phyloP scores from a whole-genome alignment of 2,888 invertebrate genomes.

The Anthrax anthrax region DNA sequence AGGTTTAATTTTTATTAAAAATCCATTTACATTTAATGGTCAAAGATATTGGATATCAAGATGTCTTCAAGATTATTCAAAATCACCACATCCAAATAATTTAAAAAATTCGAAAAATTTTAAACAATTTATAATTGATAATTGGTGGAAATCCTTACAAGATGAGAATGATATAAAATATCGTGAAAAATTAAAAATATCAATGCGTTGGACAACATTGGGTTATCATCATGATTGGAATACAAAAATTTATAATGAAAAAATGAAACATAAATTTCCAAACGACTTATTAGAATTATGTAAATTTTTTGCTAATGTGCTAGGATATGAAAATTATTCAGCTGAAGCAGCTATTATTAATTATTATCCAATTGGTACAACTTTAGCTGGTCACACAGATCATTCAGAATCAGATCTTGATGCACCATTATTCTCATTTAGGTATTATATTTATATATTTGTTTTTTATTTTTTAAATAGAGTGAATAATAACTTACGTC shows the following conservation, averaged over 20 bases:
- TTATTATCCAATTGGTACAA: slow-evolving; percentile 87
- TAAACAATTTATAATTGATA: slow-evolving; percentile 27
- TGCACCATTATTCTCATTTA: slow-evolving; percentile 84
- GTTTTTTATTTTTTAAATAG: neutral
- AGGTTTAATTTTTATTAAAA: slow-evolving; percentile 66
- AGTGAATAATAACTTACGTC: too few relatives aligned
- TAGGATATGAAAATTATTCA: slow-evolving; percentile 46
- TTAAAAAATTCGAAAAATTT: slow-evolving; percentile 20
- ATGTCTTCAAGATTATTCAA: slow-evolving; percentile 63
- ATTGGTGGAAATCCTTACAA: slow-evolving; percentile 47
- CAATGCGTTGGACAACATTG: slow-evolving; percentile 82
- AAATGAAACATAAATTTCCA: slow-evolving; percentile 54
- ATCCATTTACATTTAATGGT: slow-evolving; percentile 65
- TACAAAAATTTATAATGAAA: slow-evolving; percentile 72
- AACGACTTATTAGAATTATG: slow-evolving; percentile 52
- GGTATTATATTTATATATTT: slow-evolving; percentile 36
- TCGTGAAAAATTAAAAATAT: slow-evolving; percentile 26
- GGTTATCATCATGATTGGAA: slow-evolving; percentile 99
- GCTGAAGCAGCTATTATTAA: slow-evolving; percentile 94
- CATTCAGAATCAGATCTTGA: slow-evolving; percentile 74
- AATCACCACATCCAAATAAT: slow-evolving; percentile 42
- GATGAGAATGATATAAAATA: slow-evolving; percentile 13
- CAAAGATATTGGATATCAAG: slow-evolving; percentile 73
- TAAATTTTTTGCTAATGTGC: slow-evolving; percentile 42
- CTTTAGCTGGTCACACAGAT: slow-evolving; percentile 87